Evolutionary conservation across 2,113 vertebrate genomes (phyloP).

Genomic region (Nerophis lumbriciformis): DNA sequence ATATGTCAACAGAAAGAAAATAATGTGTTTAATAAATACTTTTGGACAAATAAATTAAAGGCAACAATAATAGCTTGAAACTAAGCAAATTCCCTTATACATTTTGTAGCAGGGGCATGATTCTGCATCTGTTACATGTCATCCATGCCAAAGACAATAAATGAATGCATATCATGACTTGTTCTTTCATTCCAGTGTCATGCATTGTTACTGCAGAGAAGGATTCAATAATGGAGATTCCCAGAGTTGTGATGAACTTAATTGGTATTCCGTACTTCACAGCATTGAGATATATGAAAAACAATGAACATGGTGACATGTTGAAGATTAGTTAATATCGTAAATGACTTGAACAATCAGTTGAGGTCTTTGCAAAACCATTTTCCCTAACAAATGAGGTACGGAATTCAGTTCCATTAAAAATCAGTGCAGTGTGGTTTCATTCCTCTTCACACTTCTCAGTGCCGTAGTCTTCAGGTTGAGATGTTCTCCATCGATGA

Average conservation of each 20-base stretch:
- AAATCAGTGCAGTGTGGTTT: constrained; percentile 48
- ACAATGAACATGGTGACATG: constrained; percentile 1
- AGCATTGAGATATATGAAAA: constrained; percentile 11
- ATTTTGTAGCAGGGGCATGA: constrained; percentile 12
- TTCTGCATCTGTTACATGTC: constrained; percentile 26
- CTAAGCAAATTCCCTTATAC: constrained; percentile 13
- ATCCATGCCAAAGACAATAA: constrained; percentile 46
- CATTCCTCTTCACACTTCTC: constrained; percentile 19
- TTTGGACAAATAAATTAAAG: constrained; percentile 33
- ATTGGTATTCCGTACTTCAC: not conserved
- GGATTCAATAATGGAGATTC: constrained; percentile 26
- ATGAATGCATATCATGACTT: constrained; percentile 30
- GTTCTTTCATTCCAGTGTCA: constrained; percentile 44
- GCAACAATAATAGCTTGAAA: constrained; percentile 31
- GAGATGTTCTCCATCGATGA: constrained; percentile 10
- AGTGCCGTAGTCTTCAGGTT: constrained; percentile 31
- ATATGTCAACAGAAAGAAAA: constrained; percentile 15
- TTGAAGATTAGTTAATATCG: not conserved
- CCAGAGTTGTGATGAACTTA: constrained; percentile 32
- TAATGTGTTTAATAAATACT: constrained; percentile 8
- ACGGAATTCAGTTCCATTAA: constrained; percentile 37
- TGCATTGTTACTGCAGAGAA: constrained; percentile 57
- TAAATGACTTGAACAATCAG: constrained; percentile 43
- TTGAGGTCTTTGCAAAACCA: constrained; percentile 33
- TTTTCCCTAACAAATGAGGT: constrained; percentile 37